These are phyloP conservation scores for Papilio xuthus DNA, from an alignment of 1,140 invertebrate genomes.

Conservation along the genomic window DNA sequence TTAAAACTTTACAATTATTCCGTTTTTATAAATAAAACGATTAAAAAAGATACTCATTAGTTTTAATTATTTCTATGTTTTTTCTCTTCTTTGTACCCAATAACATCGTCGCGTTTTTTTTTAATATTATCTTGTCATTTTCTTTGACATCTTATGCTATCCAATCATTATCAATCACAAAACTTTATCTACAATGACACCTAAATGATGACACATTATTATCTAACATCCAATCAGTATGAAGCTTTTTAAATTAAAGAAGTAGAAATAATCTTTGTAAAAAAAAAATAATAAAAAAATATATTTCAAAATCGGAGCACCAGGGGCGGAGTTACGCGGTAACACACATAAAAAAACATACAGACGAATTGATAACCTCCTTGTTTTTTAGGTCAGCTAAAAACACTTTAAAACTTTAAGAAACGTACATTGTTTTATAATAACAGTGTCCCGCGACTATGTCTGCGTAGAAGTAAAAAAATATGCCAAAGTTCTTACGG, in stretches of 20 bases:
- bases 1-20: not conserved
- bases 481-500: too few species aligned
- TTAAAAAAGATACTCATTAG: not conserved
- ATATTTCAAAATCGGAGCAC: too few species aligned
- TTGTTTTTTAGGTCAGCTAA: too few species aligned
- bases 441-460: too few species aligned
- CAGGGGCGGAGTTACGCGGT: too few species aligned
- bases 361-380: too few species aligned
- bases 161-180: constrained; percentile 25
- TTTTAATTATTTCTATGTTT: not conserved
- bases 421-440: too few species aligned
- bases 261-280: not conserved
- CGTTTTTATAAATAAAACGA: not conserved
- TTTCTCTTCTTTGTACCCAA: too few species aligned
- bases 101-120: not conserved
- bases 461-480: too few species aligned
- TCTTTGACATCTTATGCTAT: not conserved
- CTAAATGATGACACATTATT: not conserved
- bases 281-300: not conserved
- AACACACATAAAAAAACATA: too few species aligned
- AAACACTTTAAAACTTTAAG: too few species aligned
- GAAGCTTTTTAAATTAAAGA: too few species aligned
- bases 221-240: not conserved
- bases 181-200: not conserved
- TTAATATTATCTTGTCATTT: not conserved